Base-by-base conservation (phyloP, 2,113 vertebrate genomes). In the Sinocyclocheilus grahami region DNA sequence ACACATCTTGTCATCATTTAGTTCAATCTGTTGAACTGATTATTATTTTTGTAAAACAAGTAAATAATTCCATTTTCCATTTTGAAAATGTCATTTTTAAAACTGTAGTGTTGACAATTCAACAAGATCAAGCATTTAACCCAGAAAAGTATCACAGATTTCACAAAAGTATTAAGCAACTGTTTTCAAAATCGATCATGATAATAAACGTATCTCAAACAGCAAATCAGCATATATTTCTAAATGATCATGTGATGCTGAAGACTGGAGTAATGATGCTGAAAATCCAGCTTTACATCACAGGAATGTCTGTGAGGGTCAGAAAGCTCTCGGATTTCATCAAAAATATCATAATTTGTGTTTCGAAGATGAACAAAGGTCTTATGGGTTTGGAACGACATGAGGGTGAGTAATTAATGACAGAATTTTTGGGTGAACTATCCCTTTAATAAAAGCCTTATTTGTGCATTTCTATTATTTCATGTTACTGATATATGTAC, bases 401-500 rank as follows among this genome's bases (percentile, higher is more conserved):
- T 46, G 9, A 46, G 42, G 42, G 42, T 46, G 48, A 51, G 14
- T 18, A 55, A 16, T 16, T 18, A 55, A 16, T 55, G 14, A 18
- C 53, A 55, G 53, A 55, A 55, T 18, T 55, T 5, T 53, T 53
- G 14, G 51, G 51, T 53, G 14, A 53, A 53, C 51, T 16, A 5
- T 53, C 51, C 51, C 51, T 53, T 58, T 58, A 71, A 37, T 10
- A 20, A 71, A 71, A 71, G 7, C 16, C 30, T 33, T 16, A 30
- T 48, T 87, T 39, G 30, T 46, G 39, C 22, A 51, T 78, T 27
- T 20, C 27, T 48, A 7, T 46, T 1, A 42, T 75, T n/a, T 42
- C 2, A 51, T 16, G 51, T 76, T 14, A 77, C 24, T 53, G 24
- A 53, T 53, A 83, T 18, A 74, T 51, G 2, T 84, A 99, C 98